phyloP scores from a whole-genome alignment of 1,140 invertebrate species.

The Hestina assimilis region DNA sequence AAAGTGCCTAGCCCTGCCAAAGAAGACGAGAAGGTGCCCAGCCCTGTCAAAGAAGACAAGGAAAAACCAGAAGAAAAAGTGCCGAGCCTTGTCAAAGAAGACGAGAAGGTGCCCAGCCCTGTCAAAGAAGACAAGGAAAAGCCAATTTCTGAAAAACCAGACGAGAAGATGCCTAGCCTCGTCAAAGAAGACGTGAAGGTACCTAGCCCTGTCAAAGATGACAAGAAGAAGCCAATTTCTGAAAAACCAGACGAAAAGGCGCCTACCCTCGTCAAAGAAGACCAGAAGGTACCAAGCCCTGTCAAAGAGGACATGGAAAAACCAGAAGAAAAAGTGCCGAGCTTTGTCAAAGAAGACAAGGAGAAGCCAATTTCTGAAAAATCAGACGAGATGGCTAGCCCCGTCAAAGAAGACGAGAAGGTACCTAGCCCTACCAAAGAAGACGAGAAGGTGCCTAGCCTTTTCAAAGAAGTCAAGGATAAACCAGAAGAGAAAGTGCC shows the following conservation, averaged over 20 bases:
- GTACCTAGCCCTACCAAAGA: neutral
- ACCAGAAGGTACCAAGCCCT: conserved; percentile 6
- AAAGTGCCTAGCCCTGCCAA: neutral
- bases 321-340: conserved; percentile 10
- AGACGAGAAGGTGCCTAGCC: conserved; percentile 13
- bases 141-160: no score
- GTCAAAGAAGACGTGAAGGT: neutral
- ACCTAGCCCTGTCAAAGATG: conserved; percentile 4
- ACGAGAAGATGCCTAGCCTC: neutral
- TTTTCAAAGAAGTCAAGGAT: conserved; percentile 7
- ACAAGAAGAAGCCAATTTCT: neutral
- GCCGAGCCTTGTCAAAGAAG: neutral
- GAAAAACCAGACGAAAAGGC: neutral
- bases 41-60: conserved; percentile 1
- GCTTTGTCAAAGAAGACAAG: conserved; percentile 10
- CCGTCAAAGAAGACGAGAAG: neutral
- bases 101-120: conserved; percentile 16
- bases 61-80: no score
- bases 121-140: conserved; percentile 4
- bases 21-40: neutral
- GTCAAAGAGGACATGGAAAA: neutral
- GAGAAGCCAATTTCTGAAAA: no score
- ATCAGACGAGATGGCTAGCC: neutral
- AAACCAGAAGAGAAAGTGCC: neutral
- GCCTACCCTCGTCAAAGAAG: neutral